Conservation (phyloP, 2,113 vertebrate genomes). For the Diadophis punctatus region DNA sequence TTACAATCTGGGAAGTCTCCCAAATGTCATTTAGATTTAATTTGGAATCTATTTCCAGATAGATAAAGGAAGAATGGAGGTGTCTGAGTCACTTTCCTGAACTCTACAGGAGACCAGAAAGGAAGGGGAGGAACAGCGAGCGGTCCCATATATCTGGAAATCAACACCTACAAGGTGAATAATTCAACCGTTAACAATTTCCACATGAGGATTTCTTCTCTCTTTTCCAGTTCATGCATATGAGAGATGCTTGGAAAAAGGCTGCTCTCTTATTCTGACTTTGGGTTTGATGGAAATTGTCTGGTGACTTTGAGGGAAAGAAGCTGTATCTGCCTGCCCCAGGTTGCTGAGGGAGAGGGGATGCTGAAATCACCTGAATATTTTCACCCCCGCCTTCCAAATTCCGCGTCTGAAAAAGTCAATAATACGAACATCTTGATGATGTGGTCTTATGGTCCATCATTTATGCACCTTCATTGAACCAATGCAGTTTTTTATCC, state of each 20-base stretch:
- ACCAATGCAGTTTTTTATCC: background rate
- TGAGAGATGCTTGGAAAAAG: slow-evolving; percentile 35
- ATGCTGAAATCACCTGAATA: no score
- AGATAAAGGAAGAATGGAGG: slow-evolving; percentile 14
- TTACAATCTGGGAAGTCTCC: background rate
- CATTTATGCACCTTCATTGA: background rate
- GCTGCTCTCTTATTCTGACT: slow-evolving; percentile 39
- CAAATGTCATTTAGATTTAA: background rate
- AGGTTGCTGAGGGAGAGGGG: background rate
- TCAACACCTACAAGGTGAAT: slow-evolving; percentile 48
- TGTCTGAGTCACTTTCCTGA: slow-evolving; percentile 25
- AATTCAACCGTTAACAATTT: slow-evolving; percentile 56
- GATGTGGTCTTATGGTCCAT: background rate
- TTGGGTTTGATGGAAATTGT: slow-evolving; percentile 61
- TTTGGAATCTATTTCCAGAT: background rate
- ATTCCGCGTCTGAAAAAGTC: background rate
- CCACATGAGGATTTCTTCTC: slow-evolving; percentile 56
- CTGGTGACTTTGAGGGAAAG: slow-evolving; percentile 38
- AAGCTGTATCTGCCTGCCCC: background rate
- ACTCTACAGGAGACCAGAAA: slow-evolving; percentile 40
- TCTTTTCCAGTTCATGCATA: slow-evolving; percentile 31
- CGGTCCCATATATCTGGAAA: slow-evolving; percentile 60
- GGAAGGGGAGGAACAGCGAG: slow-evolving; percentile 13
- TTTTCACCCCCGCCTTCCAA: background rate
- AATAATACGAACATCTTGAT: background rate